Evolutionary conservation across 2,888 invertebrate species (phyloP).

Genomic region (Ariolimax columbianus): DNA sequence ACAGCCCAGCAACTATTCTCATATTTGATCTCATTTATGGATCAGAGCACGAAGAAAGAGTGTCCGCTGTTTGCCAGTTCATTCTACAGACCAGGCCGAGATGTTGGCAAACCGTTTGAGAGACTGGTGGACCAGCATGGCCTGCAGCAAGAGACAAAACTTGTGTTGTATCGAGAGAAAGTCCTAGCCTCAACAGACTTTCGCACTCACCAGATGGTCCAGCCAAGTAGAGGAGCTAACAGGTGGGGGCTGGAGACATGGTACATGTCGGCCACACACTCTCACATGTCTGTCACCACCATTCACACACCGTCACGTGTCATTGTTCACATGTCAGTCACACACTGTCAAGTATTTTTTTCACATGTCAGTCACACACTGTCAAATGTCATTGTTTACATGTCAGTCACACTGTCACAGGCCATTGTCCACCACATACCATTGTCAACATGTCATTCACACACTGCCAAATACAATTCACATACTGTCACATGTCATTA

Average conservation of each 20-base stretch:
- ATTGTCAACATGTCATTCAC: not conserved
- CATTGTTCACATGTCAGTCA: too few species aligned
- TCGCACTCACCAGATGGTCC: too few species aligned
- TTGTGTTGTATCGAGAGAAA: constrained; percentile 70
- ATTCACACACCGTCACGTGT: too few species aligned
- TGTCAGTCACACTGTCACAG: not conserved
- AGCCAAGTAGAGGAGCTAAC: too few species aligned
- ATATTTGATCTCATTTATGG: not conserved
- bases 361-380: too few species aligned
- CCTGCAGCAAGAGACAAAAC: constrained; percentile 74
- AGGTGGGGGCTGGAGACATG: too few species aligned
- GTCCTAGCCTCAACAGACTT: constrained; percentile 54
- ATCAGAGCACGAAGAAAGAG: constrained; percentile 67
- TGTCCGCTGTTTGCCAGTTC: constrained; percentile 64
- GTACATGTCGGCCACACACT: too few species aligned
- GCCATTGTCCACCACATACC: too few species aligned
- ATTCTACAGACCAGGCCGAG: constrained; percentile 61
- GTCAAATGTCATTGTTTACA: not conserved
- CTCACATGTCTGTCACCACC: too few species aligned
- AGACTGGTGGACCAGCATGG: constrained; percentile 75
- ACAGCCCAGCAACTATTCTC: too few species aligned
- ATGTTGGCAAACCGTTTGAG: constrained; percentile 64
- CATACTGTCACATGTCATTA: not conserved
- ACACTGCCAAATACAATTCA: not conserved
- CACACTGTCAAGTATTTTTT: too few species aligned